Percentiles rank a stretch among this genome's conserved stretches.
Evolutionary conservation across 2,888 invertebrate species (phyloP).

Genomic region (Cyclophora albipunctata): DNA sequence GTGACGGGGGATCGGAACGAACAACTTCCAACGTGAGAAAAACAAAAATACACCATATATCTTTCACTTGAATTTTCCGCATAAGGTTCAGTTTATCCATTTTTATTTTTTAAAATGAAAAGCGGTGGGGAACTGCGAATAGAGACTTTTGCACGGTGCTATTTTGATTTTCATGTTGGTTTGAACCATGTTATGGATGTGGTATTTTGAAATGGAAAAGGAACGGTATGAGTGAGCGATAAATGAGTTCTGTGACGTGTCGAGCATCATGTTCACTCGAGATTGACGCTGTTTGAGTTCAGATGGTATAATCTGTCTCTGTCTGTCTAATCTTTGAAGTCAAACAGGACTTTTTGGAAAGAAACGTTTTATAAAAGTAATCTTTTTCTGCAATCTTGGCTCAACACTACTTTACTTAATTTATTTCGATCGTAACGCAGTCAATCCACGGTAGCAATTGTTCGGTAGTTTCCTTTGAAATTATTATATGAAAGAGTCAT

Average conservation of each 20-base stretch:
- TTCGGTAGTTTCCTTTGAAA: neutral
- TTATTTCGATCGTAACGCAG: too few relatives aligned
- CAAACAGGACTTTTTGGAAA: too few relatives aligned
- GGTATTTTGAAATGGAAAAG: too few relatives aligned
- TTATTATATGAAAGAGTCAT: neutral
- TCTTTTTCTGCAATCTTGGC: too few relatives aligned
- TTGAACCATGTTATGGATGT: neutral
- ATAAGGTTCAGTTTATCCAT: conserved; percentile 33
- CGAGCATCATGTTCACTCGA: too few relatives aligned
- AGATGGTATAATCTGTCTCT: too few relatives aligned
- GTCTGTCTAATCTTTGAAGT: too few relatives aligned
- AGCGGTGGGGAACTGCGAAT: conserved; percentile 11
- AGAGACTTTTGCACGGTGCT: conserved; percentile 6
- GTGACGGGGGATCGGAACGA: conserved; percentile 61
- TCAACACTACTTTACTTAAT: too few relatives aligned
- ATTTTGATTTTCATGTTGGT: neutral
- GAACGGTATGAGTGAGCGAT: too few relatives aligned
- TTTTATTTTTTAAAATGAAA: conserved; percentile 22
- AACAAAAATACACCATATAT: conserved; percentile 66
- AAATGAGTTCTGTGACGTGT: too few relatives aligned
- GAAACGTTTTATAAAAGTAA: too few relatives aligned
- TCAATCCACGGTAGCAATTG: neutral
- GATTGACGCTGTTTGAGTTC: too few relatives aligned
- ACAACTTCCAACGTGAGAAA: conserved; percentile 47
- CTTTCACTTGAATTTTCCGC: conserved; percentile 52